A percentile compares a stretch with the other conserved stretches of the same genome.
phyloP scores from a whole-genome alignment of 2,113 vertebrate genomes.

The Prunella fulvescens region DNA sequence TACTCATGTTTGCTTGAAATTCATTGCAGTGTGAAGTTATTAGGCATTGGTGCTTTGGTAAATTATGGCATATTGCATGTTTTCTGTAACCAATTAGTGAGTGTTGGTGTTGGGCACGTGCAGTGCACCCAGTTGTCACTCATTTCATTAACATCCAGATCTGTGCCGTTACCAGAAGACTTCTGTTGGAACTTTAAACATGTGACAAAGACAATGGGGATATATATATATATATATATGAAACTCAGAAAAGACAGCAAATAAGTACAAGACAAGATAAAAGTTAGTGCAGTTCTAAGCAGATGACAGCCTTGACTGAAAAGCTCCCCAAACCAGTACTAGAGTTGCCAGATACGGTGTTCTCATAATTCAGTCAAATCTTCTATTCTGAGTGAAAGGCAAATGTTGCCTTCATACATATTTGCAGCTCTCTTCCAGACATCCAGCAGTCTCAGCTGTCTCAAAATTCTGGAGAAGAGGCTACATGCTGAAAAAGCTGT shows the following conservation, averaged over 20 bases:
- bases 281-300: not conserved
- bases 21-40: slow-evolving; percentile 27
- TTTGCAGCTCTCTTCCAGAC: not conserved
- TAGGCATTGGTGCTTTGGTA: slow-evolving; percentile 34
- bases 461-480: not conserved
- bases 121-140: slow-evolving; percentile 3
- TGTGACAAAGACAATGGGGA: not conserved
- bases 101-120: not conserved
- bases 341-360: not conserved
- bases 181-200: not conserved
- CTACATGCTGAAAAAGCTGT: not conserved
- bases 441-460: not conserved
- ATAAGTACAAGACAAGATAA: not conserved
- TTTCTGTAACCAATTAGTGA: slow-evolving; percentile 26
- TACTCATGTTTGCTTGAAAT: slow-evolving; percentile 37
- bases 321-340: not conserved
- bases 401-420: not conserved
- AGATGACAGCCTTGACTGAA: not conserved
- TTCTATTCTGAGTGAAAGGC: not conserved
- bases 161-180: not conserved
- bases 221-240: not conserved
- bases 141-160: not conserved
- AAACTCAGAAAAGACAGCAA: not conserved
- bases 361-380: not conserved
- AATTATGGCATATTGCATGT: not conserved